Conservation (phyloP, 2,113 vertebrate genomes). For the Phrynosoma platyrhinos region DNA sequence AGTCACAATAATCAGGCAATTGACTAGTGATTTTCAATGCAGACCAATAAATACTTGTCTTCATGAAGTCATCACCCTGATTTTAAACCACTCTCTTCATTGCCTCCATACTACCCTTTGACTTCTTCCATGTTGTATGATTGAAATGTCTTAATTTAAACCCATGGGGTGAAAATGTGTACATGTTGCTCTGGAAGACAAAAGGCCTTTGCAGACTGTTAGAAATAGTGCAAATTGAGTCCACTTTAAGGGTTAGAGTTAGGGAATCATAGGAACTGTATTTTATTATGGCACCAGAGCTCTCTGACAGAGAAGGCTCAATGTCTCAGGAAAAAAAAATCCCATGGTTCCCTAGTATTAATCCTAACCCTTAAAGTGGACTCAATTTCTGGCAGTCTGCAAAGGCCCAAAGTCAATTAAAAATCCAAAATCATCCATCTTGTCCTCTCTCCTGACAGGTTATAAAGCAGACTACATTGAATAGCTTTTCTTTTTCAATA, state of each 20-base stretch:
- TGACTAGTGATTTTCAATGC: slow-evolving; percentile 5
- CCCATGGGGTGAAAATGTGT: background rate
- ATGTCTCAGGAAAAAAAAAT: too few relatives aligned
- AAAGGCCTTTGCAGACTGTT: too few relatives aligned
- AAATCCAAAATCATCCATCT: background rate
- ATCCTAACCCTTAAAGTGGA: too few relatives aligned
- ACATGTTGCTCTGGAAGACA: background rate
- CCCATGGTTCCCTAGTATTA: too few relatives aligned
- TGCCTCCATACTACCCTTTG: background rate
- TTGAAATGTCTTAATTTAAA: background rate
- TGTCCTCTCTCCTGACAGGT: background rate
- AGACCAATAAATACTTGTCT: background rate
- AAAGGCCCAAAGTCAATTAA: background rate
- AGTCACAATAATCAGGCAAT: slow-evolving; percentile 2
- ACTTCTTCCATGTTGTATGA: background rate
- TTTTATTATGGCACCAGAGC: too few relatives aligned
- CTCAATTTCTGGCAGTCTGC: too few relatives aligned
- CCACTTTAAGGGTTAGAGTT: too few relatives aligned
- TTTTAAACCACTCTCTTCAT: background rate
- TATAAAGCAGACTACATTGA: background rate
- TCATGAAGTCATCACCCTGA: background rate
- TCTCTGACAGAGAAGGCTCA: too few relatives aligned
- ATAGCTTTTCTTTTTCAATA: background rate
- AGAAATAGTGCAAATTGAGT: too few relatives aligned
- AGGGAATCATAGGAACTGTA: too few relatives aligned